These are phyloP conservation scores for Epinotia nisella DNA, from an alignment of 2,888 invertebrate species.

Conservation along the genomic window DNA sequence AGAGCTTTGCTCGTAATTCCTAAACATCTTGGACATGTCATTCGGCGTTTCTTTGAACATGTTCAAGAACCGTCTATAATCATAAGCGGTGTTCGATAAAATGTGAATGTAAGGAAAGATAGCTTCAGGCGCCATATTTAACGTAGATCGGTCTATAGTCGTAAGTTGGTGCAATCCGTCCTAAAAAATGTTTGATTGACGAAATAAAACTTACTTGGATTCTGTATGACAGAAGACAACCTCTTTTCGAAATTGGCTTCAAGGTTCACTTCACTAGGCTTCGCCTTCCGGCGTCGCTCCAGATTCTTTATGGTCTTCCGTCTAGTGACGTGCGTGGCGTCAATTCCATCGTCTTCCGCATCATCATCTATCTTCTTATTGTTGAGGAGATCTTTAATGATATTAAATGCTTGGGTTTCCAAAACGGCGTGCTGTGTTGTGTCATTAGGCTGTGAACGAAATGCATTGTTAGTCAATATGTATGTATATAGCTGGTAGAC, in stretches of 20 bases:
- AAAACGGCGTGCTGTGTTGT: conserved; percentile 92
- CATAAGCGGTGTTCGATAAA: too few relatives aligned
- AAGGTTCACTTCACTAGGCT: conserved; percentile 93
- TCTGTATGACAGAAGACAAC: conserved; percentile 89
- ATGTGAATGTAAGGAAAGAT: too few relatives aligned
- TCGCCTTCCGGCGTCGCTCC: conserved; percentile 92
- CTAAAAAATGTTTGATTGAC: not conserved
- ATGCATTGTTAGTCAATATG: not conserved
- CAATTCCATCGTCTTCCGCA: conserved; percentile 84
- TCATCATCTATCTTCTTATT: conserved; percentile 93
- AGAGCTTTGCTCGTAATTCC: too few relatives aligned
- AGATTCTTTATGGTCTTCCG: conserved; percentile 95
- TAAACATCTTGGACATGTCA: too few relatives aligned
- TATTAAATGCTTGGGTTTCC: conserved; percentile 95
- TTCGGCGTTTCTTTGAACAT: too few relatives aligned
- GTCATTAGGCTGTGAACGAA: conserved; percentile 87
- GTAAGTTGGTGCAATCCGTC: too few relatives aligned
- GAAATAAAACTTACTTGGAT: conserved; percentile 71
- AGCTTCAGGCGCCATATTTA: too few relatives aligned
- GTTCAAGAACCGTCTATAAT: too few relatives aligned
- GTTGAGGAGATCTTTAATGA: conserved; percentile 93
- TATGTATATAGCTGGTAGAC: too few relatives aligned
- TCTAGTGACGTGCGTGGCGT: conserved; percentile 90
- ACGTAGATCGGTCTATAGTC: too few relatives aligned
- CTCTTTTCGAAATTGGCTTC: conserved; percentile 97